These are phyloP conservation scores for Cherax destructor DNA, from an alignment of 1,140 invertebrate genomes.

Conservation along the genomic window DNA sequence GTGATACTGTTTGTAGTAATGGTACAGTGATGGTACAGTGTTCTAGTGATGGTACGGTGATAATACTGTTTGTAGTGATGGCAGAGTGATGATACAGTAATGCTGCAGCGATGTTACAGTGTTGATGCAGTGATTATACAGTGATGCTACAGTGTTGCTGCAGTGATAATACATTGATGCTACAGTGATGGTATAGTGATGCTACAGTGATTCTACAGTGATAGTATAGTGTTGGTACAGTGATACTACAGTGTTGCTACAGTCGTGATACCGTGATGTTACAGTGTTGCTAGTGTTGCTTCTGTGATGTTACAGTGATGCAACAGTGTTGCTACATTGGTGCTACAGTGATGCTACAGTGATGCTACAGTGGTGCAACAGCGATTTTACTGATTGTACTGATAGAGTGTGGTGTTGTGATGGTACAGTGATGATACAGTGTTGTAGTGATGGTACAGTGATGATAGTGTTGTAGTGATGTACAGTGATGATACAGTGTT, in stretches of 20 bases:
- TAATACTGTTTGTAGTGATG: too few relatives aligned
- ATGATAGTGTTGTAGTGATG: background rate
- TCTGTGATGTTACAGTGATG: background rate
- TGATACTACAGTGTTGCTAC: background rate
- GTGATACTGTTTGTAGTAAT: background rate
- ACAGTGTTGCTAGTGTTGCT: background rate
- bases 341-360: background rate
- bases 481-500: background rate
- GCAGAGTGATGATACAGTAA: background rate
- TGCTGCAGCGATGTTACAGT: background rate
- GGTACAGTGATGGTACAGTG: background rate
- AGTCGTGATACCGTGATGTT: background rate
- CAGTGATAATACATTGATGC: background rate
- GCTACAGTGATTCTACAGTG: background rate
- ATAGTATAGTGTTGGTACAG: background rate
- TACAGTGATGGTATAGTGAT: background rate
- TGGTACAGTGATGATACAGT: background rate
- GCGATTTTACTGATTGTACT: background rate
- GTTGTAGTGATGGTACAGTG: constrained; percentile 3
- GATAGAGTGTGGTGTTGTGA: background rate
- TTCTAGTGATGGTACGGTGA: background rate
- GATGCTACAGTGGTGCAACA: background rate
- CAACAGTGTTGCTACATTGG: constrained; percentile 4
- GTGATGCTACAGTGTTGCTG: background rate
- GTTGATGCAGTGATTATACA: background rate